phyloP scores from a whole-genome alignment of 1,140 invertebrate species.

The Drepana arcuata region DNA sequence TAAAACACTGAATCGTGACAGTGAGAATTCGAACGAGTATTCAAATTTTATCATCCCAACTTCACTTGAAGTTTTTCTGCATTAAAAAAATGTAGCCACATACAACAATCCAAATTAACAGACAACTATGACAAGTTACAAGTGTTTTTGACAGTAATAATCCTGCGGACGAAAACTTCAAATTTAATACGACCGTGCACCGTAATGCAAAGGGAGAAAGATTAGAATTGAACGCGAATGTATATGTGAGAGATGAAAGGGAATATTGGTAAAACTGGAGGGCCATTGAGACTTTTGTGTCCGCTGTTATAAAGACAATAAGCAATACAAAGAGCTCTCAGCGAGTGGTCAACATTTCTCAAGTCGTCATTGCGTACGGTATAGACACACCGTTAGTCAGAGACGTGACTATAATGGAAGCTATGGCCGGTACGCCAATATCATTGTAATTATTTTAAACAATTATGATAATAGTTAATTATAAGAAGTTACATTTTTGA shows the following conservation, averaged over 20 bases:
- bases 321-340: constrained; percentile 44
- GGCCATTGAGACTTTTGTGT: constrained; percentile 44
- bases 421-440: too few relatives aligned
- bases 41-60: too few relatives aligned
- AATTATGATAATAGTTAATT: too few relatives aligned
- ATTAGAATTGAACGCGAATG: constrained; percentile 5
- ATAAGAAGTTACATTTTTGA: too few relatives aligned
- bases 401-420: constrained; percentile 25
- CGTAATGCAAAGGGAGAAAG: constrained; percentile 16
- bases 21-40: too few relatives aligned
- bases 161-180: constrained; percentile 8
- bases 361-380: constrained; percentile 20
- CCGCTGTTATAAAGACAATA: constrained; percentile 45
- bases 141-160: constrained; percentile 34
- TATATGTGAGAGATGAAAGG: constrained; percentile 1
- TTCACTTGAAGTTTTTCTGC: constrained; percentile 43
- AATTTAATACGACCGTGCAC: constrained; percentile 1
- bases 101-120: constrained; percentile 53
- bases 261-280: constrained; percentile 20
- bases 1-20: too few relatives aligned
- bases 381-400: constrained; percentile 29
- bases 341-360: constrained; percentile 45
- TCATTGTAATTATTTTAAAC: too few relatives aligned
- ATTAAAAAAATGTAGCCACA: constrained; percentile 39
- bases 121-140: constrained; percentile 61